Conservation (phyloP, 2,797 vertebrate genomes). For the Syngnathus rostellatus region DNA sequence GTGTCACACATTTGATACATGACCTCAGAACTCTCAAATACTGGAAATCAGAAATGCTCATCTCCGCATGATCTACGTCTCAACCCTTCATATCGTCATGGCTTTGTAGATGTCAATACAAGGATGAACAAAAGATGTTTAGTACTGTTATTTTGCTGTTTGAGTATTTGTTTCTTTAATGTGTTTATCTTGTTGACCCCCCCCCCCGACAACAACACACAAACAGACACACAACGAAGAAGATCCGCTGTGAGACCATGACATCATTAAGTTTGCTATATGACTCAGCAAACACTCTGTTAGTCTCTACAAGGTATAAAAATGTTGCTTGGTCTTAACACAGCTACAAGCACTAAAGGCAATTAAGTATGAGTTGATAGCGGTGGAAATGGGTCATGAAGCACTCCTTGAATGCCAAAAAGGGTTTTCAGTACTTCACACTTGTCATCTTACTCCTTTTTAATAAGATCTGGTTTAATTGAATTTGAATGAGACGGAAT, state of each 20-base stretch:
- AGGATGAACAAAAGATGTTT: slow-evolving; percentile 36
- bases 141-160: slow-evolving; percentile 40
- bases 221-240: neutral
- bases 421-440: slow-evolving; percentile 16
- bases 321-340: slow-evolving; percentile 38
- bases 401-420: slow-evolving; percentile 17
- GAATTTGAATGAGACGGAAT: slow-evolving; percentile 27
- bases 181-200: slow-evolving; percentile 21
- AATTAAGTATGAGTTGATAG: slow-evolving; percentile 36
- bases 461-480: slow-evolving; percentile 35
- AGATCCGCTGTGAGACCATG: slow-evolving; percentile 25
- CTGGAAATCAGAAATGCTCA: neutral
- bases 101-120: neutral
- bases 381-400: slow-evolving; percentile 16
- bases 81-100: neutral
- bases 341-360: slow-evolving; percentile 26
- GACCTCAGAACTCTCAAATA: neutral
- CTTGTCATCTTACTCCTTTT: slow-evolving; percentile 20
- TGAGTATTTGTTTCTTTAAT: slow-evolving; percentile 47
- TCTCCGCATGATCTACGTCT: slow-evolving; percentile 1
- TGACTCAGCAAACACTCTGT: slow-evolving; percentile 37
- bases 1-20: neutral
- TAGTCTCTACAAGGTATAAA: slow-evolving; percentile 33
- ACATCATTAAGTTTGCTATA: slow-evolving; percentile 28
- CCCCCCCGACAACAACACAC: no score